These are phyloP conservation scores for Brachionus sp. DNA, from an alignment of 1,140 invertebrate species.

Conservation along the genomic window DNA sequence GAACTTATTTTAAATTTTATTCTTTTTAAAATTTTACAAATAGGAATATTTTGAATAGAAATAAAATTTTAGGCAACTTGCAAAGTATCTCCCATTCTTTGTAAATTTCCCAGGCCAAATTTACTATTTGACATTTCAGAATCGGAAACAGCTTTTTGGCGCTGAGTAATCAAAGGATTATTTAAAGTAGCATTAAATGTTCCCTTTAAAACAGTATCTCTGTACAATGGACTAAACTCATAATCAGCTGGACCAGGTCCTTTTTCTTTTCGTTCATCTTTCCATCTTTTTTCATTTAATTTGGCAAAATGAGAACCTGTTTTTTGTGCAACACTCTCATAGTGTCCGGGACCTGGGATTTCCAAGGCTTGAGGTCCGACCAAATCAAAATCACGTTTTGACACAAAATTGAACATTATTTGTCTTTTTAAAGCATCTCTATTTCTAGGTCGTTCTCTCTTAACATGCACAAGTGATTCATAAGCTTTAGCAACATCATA, in stretches of 20 bases:
- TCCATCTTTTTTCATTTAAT: neutral
- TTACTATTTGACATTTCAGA: slow-evolving; percentile 14
- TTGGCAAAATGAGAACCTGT: slow-evolving; percentile 8
- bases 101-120: slow-evolving; percentile 24
- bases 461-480: slow-evolving; percentile 49
- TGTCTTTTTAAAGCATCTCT: slow-evolving; percentile 54
- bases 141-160: slow-evolving; percentile 16
- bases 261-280: neutral
- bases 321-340: slow-evolving; percentile 46
- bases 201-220: slow-evolving; percentile 57
- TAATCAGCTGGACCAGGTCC: slow-evolving; percentile 34
- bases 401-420: slow-evolving; percentile 52
- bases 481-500: slow-evolving; percentile 56
- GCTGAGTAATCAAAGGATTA: slow-evolving; percentile 51
- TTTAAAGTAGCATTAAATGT: slow-evolving; percentile 59
- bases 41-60: neutral
- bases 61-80: slow-evolving; percentile 19
- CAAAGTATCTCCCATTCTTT: neutral
- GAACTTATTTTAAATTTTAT: neutral
- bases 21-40: neutral
- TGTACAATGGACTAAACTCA: slow-evolving; percentile 53
- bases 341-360: slow-evolving; percentile 58
- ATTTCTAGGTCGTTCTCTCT: slow-evolving; percentile 52
- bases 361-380: slow-evolving; percentile 49
- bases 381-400: slow-evolving; percentile 50